Percentiles rank a stretch among this genome's conserved stretches.
These are phyloP conservation scores for Hydraecia micacea DNA, from an alignment of 2,888 invertebrate species.

Conservation along the genomic window DNA sequence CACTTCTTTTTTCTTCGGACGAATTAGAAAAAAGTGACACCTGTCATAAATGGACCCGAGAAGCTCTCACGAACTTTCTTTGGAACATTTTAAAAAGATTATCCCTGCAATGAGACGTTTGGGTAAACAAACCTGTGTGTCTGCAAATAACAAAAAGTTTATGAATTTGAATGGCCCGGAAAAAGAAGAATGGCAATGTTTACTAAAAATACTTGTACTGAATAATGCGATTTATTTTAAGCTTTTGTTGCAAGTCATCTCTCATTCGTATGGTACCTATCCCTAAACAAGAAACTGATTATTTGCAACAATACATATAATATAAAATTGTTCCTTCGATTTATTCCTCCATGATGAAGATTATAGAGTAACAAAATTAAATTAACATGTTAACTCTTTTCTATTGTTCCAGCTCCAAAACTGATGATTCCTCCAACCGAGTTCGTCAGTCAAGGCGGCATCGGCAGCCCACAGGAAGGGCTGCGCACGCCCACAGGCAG, in stretches of 20 bases:
- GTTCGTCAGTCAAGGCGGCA: constrained; percentile 86
- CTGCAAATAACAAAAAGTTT: constrained; percentile 53
- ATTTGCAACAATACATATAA: not conserved
- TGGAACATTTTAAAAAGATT: constrained; percentile 69
- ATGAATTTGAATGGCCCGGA: constrained; percentile 53
- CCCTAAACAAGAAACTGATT: not conserved
- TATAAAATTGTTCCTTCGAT: not conserved
- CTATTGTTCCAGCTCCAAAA: constrained; percentile 91
- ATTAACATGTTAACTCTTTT: constrained; percentile 16
- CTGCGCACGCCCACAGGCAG: constrained; percentile 88
- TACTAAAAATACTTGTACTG: constrained; percentile 41
- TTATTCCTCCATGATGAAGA: not conserved
- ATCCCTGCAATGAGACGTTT: constrained; percentile 73
- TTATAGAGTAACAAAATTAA: not conserved
- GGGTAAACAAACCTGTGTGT: constrained; percentile 76
- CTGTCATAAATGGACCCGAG: constrained; percentile 79
- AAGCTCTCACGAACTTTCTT: constrained; percentile 77
- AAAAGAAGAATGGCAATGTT: constrained; percentile 57
- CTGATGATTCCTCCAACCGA: constrained; percentile 90
- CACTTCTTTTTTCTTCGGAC: constrained; percentile 71
- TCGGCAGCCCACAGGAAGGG: constrained; percentile 87
- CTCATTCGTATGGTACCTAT: not conserved
- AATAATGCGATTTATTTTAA: constrained; percentile 40
- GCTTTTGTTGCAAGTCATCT: constrained; percentile 17
- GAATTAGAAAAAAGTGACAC: constrained; percentile 80